phyloP scores from a whole-genome alignment of 2,888 invertebrate genomes.

The Ormia ochracea region DNA sequence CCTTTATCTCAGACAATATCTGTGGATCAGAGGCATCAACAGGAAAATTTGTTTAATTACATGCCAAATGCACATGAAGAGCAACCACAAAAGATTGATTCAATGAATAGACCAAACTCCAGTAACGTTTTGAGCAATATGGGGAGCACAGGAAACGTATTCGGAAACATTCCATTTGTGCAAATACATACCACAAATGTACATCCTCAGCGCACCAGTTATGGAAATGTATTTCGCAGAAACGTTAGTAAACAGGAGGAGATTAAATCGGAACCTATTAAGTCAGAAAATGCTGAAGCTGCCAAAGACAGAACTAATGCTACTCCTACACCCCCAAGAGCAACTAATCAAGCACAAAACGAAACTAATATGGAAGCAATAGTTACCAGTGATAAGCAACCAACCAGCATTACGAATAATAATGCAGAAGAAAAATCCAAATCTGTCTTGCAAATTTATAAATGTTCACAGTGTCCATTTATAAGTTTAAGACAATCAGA shows the following conservation, averaged over 20 bases:
- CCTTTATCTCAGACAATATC: conserved; percentile 14
- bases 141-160: conserved; percentile 5
- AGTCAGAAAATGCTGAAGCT: conserved; percentile 72
- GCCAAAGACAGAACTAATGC: conserved; percentile 70
- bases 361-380: conserved; percentile 31
- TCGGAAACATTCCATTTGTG: conserved; percentile 69
- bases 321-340: conserved; percentile 71
- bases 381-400: background rate
- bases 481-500: conserved; percentile 68
- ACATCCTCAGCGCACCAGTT: conserved; percentile 70
- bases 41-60: conserved; percentile 32
- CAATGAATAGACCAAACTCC: background rate
- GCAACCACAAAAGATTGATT: conserved; percentile 14
- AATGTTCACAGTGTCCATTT: conserved; percentile 73
- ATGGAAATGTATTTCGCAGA: conserved; percentile 71
- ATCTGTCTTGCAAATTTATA: conserved; percentile 60
- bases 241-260: conserved; percentile 69
- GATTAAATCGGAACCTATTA: conserved; percentile 76
- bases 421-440: conserved; percentile 4
- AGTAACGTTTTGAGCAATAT: background rate
- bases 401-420: background rate
- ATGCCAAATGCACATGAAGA: conserved; percentile 14
- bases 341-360: conserved; percentile 28
- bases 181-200: conserved; percentile 75
- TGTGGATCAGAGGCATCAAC: conserved; percentile 40